Evolutionary conservation across 2,888 invertebrate genomes (phyloP).

Genomic region (Hydrotaea diabolus): DNA sequence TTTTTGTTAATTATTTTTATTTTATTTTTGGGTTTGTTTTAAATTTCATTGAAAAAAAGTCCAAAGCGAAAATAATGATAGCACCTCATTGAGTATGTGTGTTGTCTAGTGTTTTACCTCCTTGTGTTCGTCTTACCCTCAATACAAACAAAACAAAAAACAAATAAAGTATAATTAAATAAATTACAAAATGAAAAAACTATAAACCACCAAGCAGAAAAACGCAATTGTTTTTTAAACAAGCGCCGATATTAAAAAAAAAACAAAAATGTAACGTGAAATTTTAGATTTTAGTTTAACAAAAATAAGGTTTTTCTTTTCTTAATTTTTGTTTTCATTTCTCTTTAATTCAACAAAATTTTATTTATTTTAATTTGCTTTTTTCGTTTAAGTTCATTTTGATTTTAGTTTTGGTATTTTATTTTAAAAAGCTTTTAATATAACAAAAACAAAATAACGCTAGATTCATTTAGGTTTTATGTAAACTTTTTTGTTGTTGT

Average conservation of each 20-base stretch:
- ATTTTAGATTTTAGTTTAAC: constrained; percentile 1
- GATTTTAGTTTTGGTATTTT: constrained; percentile 43
- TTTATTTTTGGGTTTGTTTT: constrained; percentile 52
- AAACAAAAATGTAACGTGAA: constrained; percentile 52
- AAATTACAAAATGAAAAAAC: constrained; percentile 54
- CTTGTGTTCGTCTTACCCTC: constrained; percentile 92
- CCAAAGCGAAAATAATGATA: constrained; percentile 81
- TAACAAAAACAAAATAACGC: constrained; percentile 53
- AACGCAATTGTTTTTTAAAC: too few relatives aligned
- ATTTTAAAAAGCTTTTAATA: constrained; percentile 59
- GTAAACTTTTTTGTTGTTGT: constrained; percentile 78
- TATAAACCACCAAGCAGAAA: constrained; percentile 56
- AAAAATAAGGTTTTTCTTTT: constrained; percentile 17
- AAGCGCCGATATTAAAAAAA: too few relatives aligned
- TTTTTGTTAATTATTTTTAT: constrained; percentile 45
- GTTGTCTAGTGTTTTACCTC: constrained; percentile 94
- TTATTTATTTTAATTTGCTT: constrained; percentile 75
- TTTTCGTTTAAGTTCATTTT: constrained; percentile 67
- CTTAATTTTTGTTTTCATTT: constrained; percentile 28
- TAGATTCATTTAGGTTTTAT: constrained; percentile 67
- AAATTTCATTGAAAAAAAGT: constrained; percentile 69
- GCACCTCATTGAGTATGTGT: constrained; percentile 85
- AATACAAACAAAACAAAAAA: constrained; percentile 70
- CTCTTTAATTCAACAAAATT: constrained; percentile 63
- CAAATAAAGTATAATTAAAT: constrained; percentile 47